Percentiles rank a stretch among this genome's conserved stretches.
Conservation (phyloP, 2,113 vertebrate genomes). For the Spheniscus mendiculus region DNA sequence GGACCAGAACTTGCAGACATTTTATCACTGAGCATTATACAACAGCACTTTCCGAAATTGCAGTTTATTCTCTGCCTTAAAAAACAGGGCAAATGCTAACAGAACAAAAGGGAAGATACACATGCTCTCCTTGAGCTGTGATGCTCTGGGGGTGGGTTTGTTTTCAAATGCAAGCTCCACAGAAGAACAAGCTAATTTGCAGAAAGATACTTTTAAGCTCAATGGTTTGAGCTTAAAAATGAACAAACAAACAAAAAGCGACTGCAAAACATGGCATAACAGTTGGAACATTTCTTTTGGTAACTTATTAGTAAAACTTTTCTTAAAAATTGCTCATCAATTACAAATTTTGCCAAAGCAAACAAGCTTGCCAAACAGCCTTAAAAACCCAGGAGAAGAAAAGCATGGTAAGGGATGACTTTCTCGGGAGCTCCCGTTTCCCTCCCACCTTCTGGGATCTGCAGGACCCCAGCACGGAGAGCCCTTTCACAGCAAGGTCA, state of each 20-base stretch:
- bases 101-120: neutral
- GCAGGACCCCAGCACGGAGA: neutral
- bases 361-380: neutral
- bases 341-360: neutral
- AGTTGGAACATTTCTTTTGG: neutral
- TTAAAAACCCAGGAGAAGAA: neutral
- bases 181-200: neutral
- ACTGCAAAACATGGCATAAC: accelerated
- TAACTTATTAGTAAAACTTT: neutral
- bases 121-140: neutral
- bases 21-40: neutral
- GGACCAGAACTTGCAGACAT: neutral
- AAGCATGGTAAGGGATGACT: accelerated
- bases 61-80: neutral
- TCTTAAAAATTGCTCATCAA: neutral
- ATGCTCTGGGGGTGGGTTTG: neutral
- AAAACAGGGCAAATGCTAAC: neutral
- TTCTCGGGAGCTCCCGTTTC: neutral
- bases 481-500: neutral
- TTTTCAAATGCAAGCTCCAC: neutral
- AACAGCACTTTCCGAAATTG: neutral
- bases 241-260: neutral
- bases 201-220: neutral
- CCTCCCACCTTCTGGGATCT: neutral
- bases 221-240: neutral